Evolutionary conservation across 2,113 vertebrate species (phyloP).

Genomic region (Hyperopisus bebe): DNA sequence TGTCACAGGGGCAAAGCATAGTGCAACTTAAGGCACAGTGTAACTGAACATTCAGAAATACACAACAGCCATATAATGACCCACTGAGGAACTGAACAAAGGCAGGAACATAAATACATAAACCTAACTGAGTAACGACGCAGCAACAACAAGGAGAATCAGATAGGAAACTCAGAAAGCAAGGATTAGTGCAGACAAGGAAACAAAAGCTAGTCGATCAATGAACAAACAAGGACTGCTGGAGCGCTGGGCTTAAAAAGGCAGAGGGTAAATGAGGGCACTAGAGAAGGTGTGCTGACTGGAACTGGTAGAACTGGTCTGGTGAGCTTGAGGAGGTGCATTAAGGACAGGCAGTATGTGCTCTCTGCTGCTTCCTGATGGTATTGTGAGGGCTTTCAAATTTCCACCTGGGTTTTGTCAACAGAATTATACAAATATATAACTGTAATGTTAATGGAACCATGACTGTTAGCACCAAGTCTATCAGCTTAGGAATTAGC

Average conservation of each 20-base stretch:
- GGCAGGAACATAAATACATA: too few relatives aligned
- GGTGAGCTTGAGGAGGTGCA: not conserved
- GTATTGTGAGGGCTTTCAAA: not conserved
- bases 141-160: not conserved
- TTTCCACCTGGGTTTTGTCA: not conserved
- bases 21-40: too few relatives aligned
- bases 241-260: not conserved
- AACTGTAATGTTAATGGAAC: not conserved
- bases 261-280: too few relatives aligned
- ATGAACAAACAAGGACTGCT: not conserved
- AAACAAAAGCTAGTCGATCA: not conserved
- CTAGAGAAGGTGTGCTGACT: too few relatives aligned
- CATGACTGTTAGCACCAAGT: not conserved
- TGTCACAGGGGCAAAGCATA: too few relatives aligned
- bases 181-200: not conserved
- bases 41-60: too few relatives aligned
- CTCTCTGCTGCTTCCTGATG: not conserved
- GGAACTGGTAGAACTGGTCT: not conserved
- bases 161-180: not conserved
- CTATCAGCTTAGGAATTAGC: not conserved
- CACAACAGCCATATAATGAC: too few relatives aligned
- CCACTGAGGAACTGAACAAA: too few relatives aligned
- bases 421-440: not conserved
- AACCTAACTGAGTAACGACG: not conserved
- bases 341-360: not conserved